Evolutionary conservation across 1,140 invertebrate species (phyloP), one percentile per base, ranked within the genome.

Genomic region (Ericerus pela): DNA sequence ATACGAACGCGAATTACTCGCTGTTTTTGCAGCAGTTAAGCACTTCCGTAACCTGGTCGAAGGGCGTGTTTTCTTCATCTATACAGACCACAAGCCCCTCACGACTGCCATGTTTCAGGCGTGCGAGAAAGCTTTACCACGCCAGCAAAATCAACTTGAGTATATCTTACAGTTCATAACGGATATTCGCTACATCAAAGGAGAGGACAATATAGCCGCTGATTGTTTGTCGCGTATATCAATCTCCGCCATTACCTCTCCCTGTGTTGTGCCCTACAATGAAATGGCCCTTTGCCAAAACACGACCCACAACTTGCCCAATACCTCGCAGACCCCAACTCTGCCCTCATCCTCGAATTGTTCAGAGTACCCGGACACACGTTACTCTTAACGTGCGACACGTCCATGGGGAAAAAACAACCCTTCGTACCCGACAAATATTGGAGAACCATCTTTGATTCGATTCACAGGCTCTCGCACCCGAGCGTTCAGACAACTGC

Each of bases 1-100:
- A 1, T 74, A 69, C 60, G 71, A 73, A 55, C 54, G 69, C 6
- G 72, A 76, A 60, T 59, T 76, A 1, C 54, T 75, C 1, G 73
- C 70, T 0, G 66, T 72, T 22, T 75, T 73, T 58, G 38, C 59
- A 11, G 62, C 63, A 1, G 60, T 72, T 1, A 62, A 68, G 53
- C 65, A 70, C 51, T 75, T 63, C 8, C 64, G 69, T 38, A 62
- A 69, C 22, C 27, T 73, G 0, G 65, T 67, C 16, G 70, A 72
- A 63, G 70, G 62, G 11, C 60, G 65, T 55, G 10, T 26, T n/a
- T 68, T 71, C 36, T 58, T 51, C 0, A 62, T 70, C 2, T 66
- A 60, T 31, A 72, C 68, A 3, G 68, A 73, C 53, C 72, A 73
- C 55, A 67, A 68, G 54, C 70, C 68, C 1, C 53, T 72, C 8